phyloP scores from a whole-genome alignment of 1,140 invertebrate genomes.

The Cydia pomonella region DNA sequence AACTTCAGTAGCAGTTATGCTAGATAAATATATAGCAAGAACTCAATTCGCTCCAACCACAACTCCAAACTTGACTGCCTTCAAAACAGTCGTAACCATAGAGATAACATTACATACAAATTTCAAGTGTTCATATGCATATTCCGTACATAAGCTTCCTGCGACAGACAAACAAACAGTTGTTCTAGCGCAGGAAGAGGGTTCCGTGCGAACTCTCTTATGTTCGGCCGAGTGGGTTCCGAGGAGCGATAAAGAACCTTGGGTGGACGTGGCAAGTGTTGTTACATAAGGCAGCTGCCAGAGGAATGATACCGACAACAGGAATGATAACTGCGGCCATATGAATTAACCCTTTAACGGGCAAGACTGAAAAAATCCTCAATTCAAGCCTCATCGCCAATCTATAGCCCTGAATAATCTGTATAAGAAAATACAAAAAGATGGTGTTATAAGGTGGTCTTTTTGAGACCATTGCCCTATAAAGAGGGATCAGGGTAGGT shows the following conservation, averaged over 20 bases:
- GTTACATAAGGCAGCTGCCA: too few relatives aligned
- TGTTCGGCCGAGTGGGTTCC: conserved; percentile 68
- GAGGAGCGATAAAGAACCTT: conserved; percentile 35
- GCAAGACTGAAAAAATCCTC: too few relatives aligned
- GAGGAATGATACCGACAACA: too few relatives aligned
- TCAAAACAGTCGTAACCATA: conserved; percentile 25
- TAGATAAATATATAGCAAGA: background rate
- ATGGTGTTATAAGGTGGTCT: too few relatives aligned
- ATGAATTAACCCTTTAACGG: too few relatives aligned
- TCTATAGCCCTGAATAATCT: too few relatives aligned
- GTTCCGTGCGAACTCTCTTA: conserved; percentile 66
- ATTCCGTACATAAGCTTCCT: conserved; percentile 42
- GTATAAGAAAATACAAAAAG: too few relatives aligned
- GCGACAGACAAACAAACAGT: conserved; percentile 70
- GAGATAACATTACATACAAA: conserved; percentile 31
- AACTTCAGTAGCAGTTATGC: background rate
- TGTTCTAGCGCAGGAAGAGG: conserved; percentile 68
- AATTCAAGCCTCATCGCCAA: too few relatives aligned
- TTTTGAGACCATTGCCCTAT: too few relatives aligned
- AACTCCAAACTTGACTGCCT: conserved; percentile 8
- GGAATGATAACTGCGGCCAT: too few relatives aligned
- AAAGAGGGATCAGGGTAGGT: too few relatives aligned
- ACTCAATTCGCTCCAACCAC: background rate
- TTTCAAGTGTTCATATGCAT: conserved; percentile 35
- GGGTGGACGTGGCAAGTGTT: conserved; percentile 51